These are phyloP conservation scores for Neosilurus mollespiculum DNA, from an alignment of 2,797 vertebrate genomes.

Conservation along the genomic window DNA sequence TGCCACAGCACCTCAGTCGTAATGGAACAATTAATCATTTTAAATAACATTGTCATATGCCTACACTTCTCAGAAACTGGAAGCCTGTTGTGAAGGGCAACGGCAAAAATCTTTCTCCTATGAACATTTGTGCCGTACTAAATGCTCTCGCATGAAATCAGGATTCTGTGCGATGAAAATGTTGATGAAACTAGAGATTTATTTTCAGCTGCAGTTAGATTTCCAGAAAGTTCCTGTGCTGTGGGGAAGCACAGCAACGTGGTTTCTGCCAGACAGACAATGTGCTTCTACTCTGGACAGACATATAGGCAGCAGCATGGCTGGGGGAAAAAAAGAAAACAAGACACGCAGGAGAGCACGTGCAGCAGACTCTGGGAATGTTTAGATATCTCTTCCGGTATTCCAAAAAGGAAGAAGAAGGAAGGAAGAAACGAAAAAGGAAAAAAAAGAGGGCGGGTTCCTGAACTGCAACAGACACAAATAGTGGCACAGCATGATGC, in stretches of 20 bases:
- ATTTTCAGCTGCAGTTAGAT: slow-evolving; percentile 12
- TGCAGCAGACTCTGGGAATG: slow-evolving; percentile 86
- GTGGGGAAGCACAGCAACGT: slow-evolving; percentile 47
- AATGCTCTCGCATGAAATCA: background rate
- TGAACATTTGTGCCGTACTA: background rate
- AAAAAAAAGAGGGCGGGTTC: slow-evolving; percentile 47
- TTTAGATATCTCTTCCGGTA: slow-evolving; percentile 84
- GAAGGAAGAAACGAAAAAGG: slow-evolving; percentile 72
- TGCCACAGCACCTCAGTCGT: background rate
- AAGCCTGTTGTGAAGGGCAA: background rate
- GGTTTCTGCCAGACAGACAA: slow-evolving; percentile 58
- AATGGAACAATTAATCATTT: slow-evolving; percentile 17
- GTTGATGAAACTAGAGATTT: background rate
- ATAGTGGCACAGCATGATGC: slow-evolving; percentile 75
- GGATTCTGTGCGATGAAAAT: background rate
- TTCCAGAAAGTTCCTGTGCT: slow-evolving; percentile 20
- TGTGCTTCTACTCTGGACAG: slow-evolving; percentile 63
- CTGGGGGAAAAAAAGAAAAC: slow-evolving; percentile 61
- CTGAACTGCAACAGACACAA: slow-evolving; percentile 58
- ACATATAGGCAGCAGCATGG: slow-evolving; percentile 49
- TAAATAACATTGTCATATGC: slow-evolving; percentile 8
- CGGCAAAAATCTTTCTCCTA: background rate
- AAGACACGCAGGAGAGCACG: slow-evolving; percentile 83
- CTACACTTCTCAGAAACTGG: slow-evolving; percentile 26
- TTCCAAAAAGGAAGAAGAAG: slow-evolving; percentile 81